Base-by-base conservation (phyloP, 2,113 vertebrate genomes). In the Pelusios castaneus region DNA sequence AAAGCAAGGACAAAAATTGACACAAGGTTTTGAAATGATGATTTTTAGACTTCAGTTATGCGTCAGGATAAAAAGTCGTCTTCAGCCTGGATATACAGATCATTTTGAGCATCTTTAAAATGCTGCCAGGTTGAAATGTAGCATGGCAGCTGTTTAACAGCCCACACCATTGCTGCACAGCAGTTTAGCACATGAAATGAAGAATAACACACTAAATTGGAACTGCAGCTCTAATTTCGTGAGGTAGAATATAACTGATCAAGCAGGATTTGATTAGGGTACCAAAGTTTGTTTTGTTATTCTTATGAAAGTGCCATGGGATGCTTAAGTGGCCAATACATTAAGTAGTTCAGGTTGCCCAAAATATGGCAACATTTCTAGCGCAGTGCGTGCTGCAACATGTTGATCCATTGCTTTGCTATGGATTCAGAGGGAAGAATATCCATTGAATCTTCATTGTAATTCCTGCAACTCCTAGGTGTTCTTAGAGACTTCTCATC, bases 321-420 rank as follows among this genome's bases (percentile, higher is more conserved):
- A 25, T 75, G 12, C 25, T 75, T 75, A 41, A 76, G 41, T 45
- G 73, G 41, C 43, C 11, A 76, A 43, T 25, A 70, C 90, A 29
- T 38, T 0, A 88, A 70, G 34, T 2, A 80, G 86, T 86, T 27
- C 73, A 5, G 13, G 29, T 82, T 55, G 4, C 41, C 5, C 4
- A 5, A 73, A 63, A 11, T 0, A 0, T 34, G 83, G 49, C 29
- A 0, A 0, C 47, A 24, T 9, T 31, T 67, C 17, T 67, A 67
- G 34, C 19, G n/a, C 60, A 3, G 12, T 1, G 31, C 78, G 76
- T 5, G 52, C 80, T 47, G 0, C 31, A 10, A 73, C 0, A 0
- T 12, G 8, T 1, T n/a, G 60, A 25, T 73, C 1, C 1, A 0
- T 60, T 45, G 25, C 24, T 45, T 76, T 10, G 24, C 38, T 29